Base-by-base conservation (phyloP, 2,888 invertebrate species). In the Nesidiocoris tenuis region DNA sequence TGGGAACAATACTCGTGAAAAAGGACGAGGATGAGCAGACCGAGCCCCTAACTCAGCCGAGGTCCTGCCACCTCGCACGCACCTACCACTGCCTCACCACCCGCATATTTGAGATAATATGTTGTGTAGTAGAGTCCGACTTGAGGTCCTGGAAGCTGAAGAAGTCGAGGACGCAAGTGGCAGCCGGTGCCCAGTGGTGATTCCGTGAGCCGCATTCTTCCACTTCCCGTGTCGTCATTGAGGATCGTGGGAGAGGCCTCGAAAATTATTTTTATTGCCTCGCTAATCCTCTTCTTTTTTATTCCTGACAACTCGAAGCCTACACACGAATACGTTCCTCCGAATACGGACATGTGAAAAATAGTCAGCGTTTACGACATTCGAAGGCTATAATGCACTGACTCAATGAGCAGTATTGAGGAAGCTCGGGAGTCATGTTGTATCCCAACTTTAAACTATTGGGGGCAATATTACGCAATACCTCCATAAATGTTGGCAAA, bases 211-310 rank as follows among this genome's bases (percentile, higher is more conserved):
- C 70, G 70, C 70, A 70, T 70, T 70, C 70, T 59, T 39, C 12
- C 5, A 39, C 5, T 39, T 39, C 39, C 12, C 39, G 19, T 18
- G 61, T 70, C 70, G 70, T 57, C 70, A 59, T 59, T 70, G 70
- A 70, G 59, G 70, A 70, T 70, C 70, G 70, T 70, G 70, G 70
- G 70, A 70, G 70, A 70, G 70, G 70, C 70, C 70, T 59, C 70
- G 17, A 59, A 70, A 70, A 70, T 70, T 70, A 70, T 70, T 70
- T 70, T 70, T 70, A 70, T 70, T 57, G 70, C 70, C 70, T 57
- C 59, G 70, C 70, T 70, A 70, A 70, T 70, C 70, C 70, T 59
- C 59, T 16, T 21, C 3, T 39, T 12, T 12, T 12, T 3, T 39
- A 7, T 12, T 39, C 12, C 12, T 39, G 39, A 7, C 39, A 39